A percentile compares a stretch with the other conserved stretches of the same genome.
Evolutionary conservation across 2,113 vertebrate genomes (phyloP).

Genomic region (Recurvirostra avosetta): DNA sequence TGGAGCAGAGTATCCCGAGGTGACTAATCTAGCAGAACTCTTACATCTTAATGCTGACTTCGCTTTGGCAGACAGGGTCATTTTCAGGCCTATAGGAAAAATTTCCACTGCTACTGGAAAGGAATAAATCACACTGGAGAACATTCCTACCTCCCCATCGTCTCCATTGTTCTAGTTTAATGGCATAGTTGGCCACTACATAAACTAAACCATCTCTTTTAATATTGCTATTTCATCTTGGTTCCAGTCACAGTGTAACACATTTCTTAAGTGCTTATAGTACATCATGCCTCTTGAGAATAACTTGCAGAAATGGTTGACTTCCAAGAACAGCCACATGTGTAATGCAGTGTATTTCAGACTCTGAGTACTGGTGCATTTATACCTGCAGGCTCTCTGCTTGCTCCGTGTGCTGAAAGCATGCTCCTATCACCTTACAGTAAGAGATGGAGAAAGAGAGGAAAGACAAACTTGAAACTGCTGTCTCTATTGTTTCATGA

Average conservation of each 20-base stretch:
- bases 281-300: slow-evolving; percentile 63
- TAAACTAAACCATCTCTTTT: slow-evolving; percentile 70
- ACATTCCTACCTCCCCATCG: slow-evolving; percentile 55
- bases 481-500: slow-evolving; percentile 13
- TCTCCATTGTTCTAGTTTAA: slow-evolving; percentile 76
- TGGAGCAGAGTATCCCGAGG: slow-evolving; percentile 19
- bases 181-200: slow-evolving; percentile 76
- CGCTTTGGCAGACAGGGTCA: slow-evolving; percentile 68
- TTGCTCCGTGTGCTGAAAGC: not conserved
- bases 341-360: slow-evolving; percentile 21
- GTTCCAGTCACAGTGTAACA: slow-evolving; percentile 69
- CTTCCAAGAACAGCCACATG: slow-evolving; percentile 73
- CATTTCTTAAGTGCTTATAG: slow-evolving; percentile 71
- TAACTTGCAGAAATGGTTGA: slow-evolving; percentile 68
- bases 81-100: slow-evolving; percentile 73
- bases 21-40: slow-evolving; percentile 64
- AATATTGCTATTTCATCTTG: slow-evolving; percentile 73
- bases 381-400: not conserved
- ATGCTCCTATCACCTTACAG: not conserved
- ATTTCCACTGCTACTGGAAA: slow-evolving; percentile 75
- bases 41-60: slow-evolving; percentile 70
- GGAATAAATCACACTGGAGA: slow-evolving; percentile 75
- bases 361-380: not conserved
- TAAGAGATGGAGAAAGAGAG: slow-evolving; percentile 5
- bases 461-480: slow-evolving; percentile 27